Base-by-base conservation (phyloP, 92 coral and sea anemone species). In the Zoanthus solanderi region DNA sequence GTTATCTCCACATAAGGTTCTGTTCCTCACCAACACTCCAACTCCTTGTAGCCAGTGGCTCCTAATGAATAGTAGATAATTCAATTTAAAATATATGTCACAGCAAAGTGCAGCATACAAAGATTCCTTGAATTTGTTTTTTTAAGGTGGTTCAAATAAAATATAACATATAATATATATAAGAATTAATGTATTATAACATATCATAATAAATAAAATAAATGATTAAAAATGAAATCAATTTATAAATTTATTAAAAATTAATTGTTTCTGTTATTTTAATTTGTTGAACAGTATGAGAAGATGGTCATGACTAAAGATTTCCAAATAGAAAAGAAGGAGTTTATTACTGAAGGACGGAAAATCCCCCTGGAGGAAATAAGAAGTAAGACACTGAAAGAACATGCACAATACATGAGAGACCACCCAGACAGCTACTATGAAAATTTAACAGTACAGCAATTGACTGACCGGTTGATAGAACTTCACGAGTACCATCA, bases 311-410 rank as follows among this genome's bases (percentile, higher is more conserved):
- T 61, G 69, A 61, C 69, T 61, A 61, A 61, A 61, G 69, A 61
- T 61, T 23, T 61, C 29, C 18, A n/a, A 61, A 61, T 61, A 34
- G 2, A 72, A 44, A 72, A 44, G 77, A 44, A 29, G 76, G 77
- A 72, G 48, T 72, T 72, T 17, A 13, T 14, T 37, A 34, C 50
- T 11, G 90, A 90, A 44, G 92, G 86, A 32, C 78, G 92, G 53
- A 90, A 90, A 67, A 37, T 78, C 34, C 92, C 92, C 15, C 79
- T 86, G 10, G 34, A 30, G 57, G 72, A 78, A 58, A 86, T 90
- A 15, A 46, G 92, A 54, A 48, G 74, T 10, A 78, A 76, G 8
- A 42, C 67, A 72, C 92, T 90, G 6, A 67, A 44, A 78, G 63
- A 84, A 57, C 86, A 90, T 44, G 58, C 46, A 29, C 72, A n/a